phyloP scores from a whole-genome alignment of 2,888 invertebrate species.

The Gortyna flavago region DNA sequence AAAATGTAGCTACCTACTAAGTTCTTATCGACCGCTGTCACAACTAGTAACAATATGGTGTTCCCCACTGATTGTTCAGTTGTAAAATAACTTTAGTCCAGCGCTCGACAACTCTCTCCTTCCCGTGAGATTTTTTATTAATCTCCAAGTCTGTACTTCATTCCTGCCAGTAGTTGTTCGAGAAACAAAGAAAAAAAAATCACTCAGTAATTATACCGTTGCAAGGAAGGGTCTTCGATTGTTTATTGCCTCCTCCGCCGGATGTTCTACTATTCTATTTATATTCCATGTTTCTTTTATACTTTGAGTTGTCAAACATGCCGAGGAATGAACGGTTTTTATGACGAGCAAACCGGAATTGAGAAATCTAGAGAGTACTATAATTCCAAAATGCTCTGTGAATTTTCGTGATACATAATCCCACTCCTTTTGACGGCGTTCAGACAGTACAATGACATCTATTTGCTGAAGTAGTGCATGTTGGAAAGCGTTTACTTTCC shows the following conservation, averaged over 20 bases:
- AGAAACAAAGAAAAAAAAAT: conserved; percentile 73
- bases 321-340: conserved; percentile 52
- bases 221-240: conserved; percentile 82
- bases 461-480: conserved; percentile 69
- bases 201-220: conserved; percentile 80
- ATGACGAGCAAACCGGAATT: conserved; percentile 48
- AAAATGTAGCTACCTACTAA: neutral
- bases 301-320: conserved; percentile 61
- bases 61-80: conserved; percentile 19
- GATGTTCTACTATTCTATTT: conserved; percentile 78
- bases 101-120: conserved; percentile 65
- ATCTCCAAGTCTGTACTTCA: conserved; percentile 73
- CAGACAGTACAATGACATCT: conserved; percentile 62
- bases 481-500: conserved; percentile 81
- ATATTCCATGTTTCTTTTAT: conserved; percentile 67
- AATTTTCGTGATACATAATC: conserved; percentile 52
- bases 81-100: conserved; percentile 32
- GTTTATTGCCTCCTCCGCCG: conserved; percentile 84
- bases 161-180: conserved; percentile 69
- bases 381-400: conserved; percentile 35
- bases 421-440: conserved; percentile 46
- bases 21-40: neutral
- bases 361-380: conserved; percentile 21
- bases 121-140: conserved; percentile 71
- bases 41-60: neutral